Percentiles rank a stretch among this genome's conserved stretches.
phyloP scores from a whole-genome alignment of 1,140 invertebrate species.

The Nebria ingens region DNA sequence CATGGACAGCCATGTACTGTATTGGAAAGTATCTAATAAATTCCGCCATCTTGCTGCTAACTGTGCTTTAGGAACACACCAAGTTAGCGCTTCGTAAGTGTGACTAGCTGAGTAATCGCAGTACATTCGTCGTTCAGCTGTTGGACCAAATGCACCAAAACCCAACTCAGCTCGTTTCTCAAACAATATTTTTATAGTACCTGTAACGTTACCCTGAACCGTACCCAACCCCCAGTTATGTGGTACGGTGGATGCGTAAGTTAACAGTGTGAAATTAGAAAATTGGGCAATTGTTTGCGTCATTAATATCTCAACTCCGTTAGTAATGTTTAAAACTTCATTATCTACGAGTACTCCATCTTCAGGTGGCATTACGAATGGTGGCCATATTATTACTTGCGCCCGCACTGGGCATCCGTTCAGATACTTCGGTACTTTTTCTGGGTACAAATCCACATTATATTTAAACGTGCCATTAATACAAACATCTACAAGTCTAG shows the following conservation, averaged over 20 bases:
- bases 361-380: background rate
- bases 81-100: background rate
- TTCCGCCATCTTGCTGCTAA: background rate
- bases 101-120: background rate
- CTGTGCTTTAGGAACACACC: background rate
- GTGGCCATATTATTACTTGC: background rate
- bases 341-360: background rate
- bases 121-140: background rate
- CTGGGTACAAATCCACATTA: background rate
- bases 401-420: background rate
- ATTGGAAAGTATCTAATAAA: background rate
- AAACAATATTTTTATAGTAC: background rate
- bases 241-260: background rate
- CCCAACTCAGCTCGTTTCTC: background rate
- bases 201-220: background rate
- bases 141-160: background rate
- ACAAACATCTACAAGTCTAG: background rate
- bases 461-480: background rate
- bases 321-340: background rate
- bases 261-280: background rate
- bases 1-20: background rate
- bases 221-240: background rate
- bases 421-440: background rate
- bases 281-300: background rate
- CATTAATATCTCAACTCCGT: background rate